Percentiles rank a stretch among this genome's conserved stretches.
Evolutionary conservation across 2,113 vertebrate genomes (phyloP).

Genomic region (Sardina pilchardus): DNA sequence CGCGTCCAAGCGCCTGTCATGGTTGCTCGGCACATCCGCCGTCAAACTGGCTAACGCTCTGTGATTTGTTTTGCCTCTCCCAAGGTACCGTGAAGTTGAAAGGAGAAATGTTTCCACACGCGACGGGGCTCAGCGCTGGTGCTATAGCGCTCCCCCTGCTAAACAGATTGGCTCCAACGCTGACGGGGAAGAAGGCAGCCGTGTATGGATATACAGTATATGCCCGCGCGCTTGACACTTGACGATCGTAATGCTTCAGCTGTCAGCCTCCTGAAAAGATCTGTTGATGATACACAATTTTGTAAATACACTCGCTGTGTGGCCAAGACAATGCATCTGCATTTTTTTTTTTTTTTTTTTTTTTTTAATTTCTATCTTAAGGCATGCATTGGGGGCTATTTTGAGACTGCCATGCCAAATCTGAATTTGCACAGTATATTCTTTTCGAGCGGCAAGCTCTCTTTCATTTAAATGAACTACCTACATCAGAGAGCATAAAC

Average conservation of each 20-base stretch:
- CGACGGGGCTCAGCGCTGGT: slow-evolving; percentile 38
- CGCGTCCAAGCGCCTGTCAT: slow-evolving; percentile 71
- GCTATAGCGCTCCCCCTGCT: slow-evolving; percentile 64
- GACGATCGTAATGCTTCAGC: slow-evolving; percentile 62
- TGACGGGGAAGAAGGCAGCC: slow-evolving; percentile 60
- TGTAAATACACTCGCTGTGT: slow-evolving; percentile 52
- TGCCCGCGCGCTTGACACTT: slow-evolving; percentile 60
- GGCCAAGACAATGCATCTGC: slow-evolving; percentile 28
- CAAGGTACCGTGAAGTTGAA: slow-evolving; percentile 69
- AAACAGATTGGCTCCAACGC: slow-evolving; percentile 73
- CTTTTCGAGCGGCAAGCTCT: slow-evolving; percentile 45
- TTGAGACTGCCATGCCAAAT: slow-evolving; percentile 47
- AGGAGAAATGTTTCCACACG: slow-evolving; percentile 67
- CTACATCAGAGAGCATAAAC: slow-evolving; percentile 30
- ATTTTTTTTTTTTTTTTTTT: slow-evolving; percentile 31
- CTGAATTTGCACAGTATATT: slow-evolving; percentile 56
- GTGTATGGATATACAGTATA: too few species aligned
- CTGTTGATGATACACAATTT: slow-evolving; percentile 64
- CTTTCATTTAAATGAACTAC: slow-evolving; percentile 47
- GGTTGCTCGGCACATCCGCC: slow-evolving; percentile 68
- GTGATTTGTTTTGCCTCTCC: slow-evolving; percentile 73
- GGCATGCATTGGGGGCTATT: slow-evolving; percentile 40
- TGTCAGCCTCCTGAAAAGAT: slow-evolving; percentile 58
- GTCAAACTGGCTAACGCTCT: slow-evolving; percentile 67
- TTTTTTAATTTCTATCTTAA: slow-evolving; percentile 37